Conservation (phyloP, 2,797 vertebrate species). For the Megaceryle alcyon region DNA sequence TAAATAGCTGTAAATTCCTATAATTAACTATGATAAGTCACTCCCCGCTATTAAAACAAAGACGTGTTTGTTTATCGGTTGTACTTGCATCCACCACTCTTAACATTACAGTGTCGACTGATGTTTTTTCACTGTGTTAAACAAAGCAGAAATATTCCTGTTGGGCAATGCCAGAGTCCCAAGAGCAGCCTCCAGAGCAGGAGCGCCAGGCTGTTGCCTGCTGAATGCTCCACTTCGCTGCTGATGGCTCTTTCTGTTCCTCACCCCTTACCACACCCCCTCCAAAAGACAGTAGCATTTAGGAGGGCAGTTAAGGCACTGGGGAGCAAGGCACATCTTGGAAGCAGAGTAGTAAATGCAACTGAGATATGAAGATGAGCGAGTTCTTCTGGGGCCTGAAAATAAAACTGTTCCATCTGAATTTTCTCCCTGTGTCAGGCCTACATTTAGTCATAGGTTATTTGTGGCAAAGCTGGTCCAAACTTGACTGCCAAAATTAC, state of each 20-base stretch:
- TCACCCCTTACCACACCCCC: not conserved
- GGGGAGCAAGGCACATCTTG: not conserved
- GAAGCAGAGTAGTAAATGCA: not conserved
- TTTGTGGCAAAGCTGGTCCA: not conserved
- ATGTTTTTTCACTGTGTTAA: constrained; percentile 78
- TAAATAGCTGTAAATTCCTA: constrained; percentile 85
- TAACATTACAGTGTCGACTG: constrained; percentile 71
- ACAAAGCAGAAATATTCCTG: constrained; percentile 75
- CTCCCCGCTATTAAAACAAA: constrained; percentile 83
- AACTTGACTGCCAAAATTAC: not conserved
- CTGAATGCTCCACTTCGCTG: constrained; percentile 32
- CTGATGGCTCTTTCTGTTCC: not conserved
- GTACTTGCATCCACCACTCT: constrained; percentile 74
- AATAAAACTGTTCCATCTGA: not conserved
- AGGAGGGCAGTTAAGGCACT: not conserved
- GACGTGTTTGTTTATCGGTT: constrained; percentile 80
- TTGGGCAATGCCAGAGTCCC: constrained; percentile 52
- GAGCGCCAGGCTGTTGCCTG: not conserved
- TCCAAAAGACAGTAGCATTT: not conserved
- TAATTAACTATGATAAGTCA: constrained; percentile 83
- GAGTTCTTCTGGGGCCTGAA: not conserved
- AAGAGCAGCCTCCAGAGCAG: constrained; percentile 7
- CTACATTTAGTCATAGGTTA: not conserved
- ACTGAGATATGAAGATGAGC: not conserved
- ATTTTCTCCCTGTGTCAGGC: not conserved